Base-by-base conservation (phyloP, 2,797 vertebrate genomes). In the Phataginus tricuspis region DNA sequence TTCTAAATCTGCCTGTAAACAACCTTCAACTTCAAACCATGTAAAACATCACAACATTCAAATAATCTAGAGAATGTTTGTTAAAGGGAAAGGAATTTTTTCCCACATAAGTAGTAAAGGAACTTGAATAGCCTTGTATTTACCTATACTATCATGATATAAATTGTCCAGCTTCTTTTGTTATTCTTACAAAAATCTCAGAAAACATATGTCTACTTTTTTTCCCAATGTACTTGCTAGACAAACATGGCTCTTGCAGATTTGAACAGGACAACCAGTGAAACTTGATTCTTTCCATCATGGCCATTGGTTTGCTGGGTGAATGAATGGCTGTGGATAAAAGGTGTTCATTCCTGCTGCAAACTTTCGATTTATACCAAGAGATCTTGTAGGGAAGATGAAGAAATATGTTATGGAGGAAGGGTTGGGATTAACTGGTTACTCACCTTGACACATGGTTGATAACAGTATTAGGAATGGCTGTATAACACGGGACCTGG, bases 61-160 rank as follows among this genome's bases (percentile, higher is more conserved):
- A 80, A 69, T 74, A 31, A 79, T 61, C 49, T 79, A 55, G 31
- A 89, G 23, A 57, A 57, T 51, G 3, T 72, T 95, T 86, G 18
- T 49, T 37, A 19, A 77, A 57, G n/a, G 1, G 5, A 77, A 93
- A 77, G 12, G 1, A 6, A 25, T 4, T 23, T 2, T 21, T 71
- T n/a, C 21, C 10, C 14, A 27, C 12, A 7, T 77, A 63, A 29
- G 21, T n/a, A 21, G 7, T 31, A n/a, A 87, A 63, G 39, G 21
- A 93, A 93, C 25, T 71, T 90, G 61, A 86, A 71, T 49, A 71
- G 4, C 25, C 29, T 87, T 91, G 45, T 18, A 53, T 83, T 71
- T 87, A 78, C n/a, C 55, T 57, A 55, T 18, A 37, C 29, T 45
- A 42, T 87, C 57, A 71, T 83, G 84, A 66, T 16, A 53, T 82